phyloP scores from a whole-genome alignment of 2,888 invertebrate genomes.

The Hirtodrosophila histrioides region DNA sequence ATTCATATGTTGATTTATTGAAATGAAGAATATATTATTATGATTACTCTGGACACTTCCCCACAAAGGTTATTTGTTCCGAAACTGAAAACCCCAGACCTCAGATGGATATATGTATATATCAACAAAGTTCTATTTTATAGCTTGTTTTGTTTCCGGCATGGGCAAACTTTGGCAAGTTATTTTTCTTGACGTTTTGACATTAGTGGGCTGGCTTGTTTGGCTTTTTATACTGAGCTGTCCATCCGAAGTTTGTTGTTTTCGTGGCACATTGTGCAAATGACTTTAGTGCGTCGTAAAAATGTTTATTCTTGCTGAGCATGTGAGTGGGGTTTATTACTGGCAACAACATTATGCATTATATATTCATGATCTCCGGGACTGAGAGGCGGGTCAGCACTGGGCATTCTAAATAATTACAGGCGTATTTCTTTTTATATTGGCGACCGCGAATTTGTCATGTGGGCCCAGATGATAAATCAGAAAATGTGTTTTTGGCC shows the following conservation, averaged over 20 bases:
- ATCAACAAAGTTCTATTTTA: constrained; percentile 51
- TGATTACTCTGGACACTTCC: constrained; percentile 6
- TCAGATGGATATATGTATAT: constrained; percentile 10
- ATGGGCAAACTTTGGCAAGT: constrained; percentile 40
- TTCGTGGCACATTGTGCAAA: constrained; percentile 59
- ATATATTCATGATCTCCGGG: constrained; percentile 54
- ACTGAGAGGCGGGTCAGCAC: constrained; percentile 38
- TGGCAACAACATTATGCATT: constrained; percentile 35
- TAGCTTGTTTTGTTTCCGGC: constrained; percentile 60
- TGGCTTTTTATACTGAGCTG: constrained; percentile 28
- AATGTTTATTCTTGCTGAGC: constrained; percentile 41
- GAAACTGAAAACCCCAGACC: not conserved
- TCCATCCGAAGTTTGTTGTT: constrained; percentile 48
- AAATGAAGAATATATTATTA: not conserved
- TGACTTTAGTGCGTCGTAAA: constrained; percentile 69
- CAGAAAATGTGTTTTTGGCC: constrained; percentile 52
- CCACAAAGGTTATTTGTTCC: not conserved
- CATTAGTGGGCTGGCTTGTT: constrained; percentile 46
- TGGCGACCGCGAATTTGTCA: constrained; percentile 49
- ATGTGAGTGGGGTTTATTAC: constrained; percentile 45
- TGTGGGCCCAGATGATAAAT: constrained; percentile 60
- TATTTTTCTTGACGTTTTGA: constrained; percentile 45
- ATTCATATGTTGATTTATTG: not conserved
- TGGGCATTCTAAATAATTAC: constrained; percentile 65
- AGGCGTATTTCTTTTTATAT: constrained; percentile 34